Percentiles rank a stretch among this genome's conserved stretches.
phyloP scores from a whole-genome alignment of 1,140 invertebrate genomes.

The Heliconius eleuchia region DNA sequence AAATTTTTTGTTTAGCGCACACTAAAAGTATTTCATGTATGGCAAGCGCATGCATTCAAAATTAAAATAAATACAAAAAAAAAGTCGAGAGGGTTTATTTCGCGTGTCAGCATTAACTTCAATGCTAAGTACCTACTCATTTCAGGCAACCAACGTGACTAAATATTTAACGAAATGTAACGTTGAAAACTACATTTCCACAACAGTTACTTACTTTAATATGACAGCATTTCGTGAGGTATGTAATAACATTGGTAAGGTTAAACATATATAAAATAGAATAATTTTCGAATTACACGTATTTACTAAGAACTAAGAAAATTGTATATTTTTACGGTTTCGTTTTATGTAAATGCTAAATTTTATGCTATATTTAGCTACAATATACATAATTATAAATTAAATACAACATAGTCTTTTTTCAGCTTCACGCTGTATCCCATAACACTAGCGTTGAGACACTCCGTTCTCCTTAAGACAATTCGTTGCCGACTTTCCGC shows the following conservation, averaged over 20 bases:
- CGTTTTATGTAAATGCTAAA: neutral
- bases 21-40: neutral
- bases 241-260: neutral
- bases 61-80: neutral
- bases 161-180: slow-evolving; percentile 9
- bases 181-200: neutral
- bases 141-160: slow-evolving; percentile 11
- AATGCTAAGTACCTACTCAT: neutral
- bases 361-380: too few species aligned
- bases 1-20: neutral
- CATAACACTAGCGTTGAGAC: too few species aligned
- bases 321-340: neutral
- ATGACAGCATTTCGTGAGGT: neutral
- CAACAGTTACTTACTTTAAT: neutral
- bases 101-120: slow-evolving; percentile 17
- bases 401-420: too few species aligned
- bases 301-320: neutral
- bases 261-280: neutral
- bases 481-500: too few species aligned
- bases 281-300: neutral
- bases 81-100: slow-evolving; percentile 17
- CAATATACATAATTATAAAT: too few species aligned
- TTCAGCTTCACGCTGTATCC: too few species aligned
- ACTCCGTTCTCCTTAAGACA: too few species aligned
- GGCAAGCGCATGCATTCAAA: neutral